Evolutionary conservation across 2,888 invertebrate genomes (phyloP).

Genomic region (Carabus problematicus): DNA sequence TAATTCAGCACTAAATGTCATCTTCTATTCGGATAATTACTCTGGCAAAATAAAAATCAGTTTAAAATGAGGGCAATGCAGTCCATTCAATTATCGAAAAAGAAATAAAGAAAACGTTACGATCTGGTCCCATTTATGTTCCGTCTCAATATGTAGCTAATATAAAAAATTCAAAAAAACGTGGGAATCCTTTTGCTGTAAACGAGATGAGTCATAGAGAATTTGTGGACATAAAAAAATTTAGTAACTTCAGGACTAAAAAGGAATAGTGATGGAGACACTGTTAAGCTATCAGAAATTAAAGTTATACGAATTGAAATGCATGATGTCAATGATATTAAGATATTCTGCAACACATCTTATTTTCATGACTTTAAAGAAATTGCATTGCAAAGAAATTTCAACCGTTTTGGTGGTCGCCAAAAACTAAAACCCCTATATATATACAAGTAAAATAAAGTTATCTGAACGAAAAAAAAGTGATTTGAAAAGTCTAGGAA

Average conservation of each 20-base stretch:
- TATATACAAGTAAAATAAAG: conserved; percentile 17
- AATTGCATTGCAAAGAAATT: conserved; percentile 2
- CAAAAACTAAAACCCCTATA: conserved; percentile 17
- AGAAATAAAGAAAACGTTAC: not conserved
- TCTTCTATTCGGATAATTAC: conserved; percentile 24
- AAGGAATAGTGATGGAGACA: conserved; percentile 18
- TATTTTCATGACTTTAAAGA: conserved; percentile 4
- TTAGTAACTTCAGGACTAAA: conserved; percentile 4
- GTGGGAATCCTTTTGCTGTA: not conserved
- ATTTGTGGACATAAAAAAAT: conserved; percentile 20
- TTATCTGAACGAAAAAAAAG: conserved; percentile 14
- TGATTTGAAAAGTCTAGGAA: conserved; percentile 2
- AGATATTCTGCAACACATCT: not conserved
- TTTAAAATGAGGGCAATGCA: conserved; percentile 32
- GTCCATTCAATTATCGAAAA: conserved; percentile 2
- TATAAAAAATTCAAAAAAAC: conserved; percentile 2
- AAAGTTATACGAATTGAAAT: conserved; percentile 7
- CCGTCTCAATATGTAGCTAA: conserved; percentile 3
- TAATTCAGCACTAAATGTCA: not conserved
- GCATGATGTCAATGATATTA: not conserved
- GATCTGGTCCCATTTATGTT: conserved; percentile 4
- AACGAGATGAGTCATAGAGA: conserved; percentile 1
- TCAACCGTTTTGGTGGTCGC: not conserved
- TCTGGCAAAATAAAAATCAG: conserved; percentile 28
- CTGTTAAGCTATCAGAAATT: conserved; percentile 15